Evolutionary conservation across 2,113 vertebrate genomes (phyloP).

Genomic region (Copsychus sechellarum): DNA sequence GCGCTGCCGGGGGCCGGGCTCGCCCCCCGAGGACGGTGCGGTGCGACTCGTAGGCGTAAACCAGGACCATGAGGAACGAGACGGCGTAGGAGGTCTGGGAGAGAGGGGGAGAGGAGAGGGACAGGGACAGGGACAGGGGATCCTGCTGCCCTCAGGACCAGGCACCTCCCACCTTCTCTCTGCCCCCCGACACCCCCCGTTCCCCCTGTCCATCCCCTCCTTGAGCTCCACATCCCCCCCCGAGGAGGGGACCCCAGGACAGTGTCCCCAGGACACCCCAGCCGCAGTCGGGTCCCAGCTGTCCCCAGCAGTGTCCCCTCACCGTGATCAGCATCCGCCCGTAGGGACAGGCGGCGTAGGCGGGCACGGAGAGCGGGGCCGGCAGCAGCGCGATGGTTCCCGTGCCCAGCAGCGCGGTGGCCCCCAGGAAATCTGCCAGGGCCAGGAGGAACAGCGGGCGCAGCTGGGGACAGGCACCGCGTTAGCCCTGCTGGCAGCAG

Average conservation of each 20-base stretch:
- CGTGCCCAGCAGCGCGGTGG: constrained; percentile 60
- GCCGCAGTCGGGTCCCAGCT: rapidly evolving
- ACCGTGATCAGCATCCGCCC: constrained; percentile 76
- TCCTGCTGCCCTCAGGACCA: neutral
- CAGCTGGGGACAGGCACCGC: constrained; percentile 16
- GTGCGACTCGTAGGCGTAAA: constrained; percentile 76
- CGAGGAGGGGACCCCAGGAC: neutral
- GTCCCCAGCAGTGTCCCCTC: neutral
- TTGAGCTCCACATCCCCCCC: neutral
- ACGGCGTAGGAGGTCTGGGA: constrained; percentile 74
- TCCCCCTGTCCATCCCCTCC: neutral
- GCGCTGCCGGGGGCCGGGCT: neutral
- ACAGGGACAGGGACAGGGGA: neutral
- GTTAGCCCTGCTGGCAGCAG: neutral
- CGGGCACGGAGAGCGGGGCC: neutral
- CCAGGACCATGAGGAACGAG: constrained; percentile 75
- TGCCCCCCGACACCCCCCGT: neutral
- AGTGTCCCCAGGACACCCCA: neutral
- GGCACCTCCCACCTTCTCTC: neutral
- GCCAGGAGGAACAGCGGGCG: constrained; percentile 78
- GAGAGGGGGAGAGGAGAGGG: neutral
- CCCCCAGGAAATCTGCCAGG: constrained; percentile 78
- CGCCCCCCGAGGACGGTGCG: constrained; percentile 66
- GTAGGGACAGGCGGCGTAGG: constrained; percentile 52
- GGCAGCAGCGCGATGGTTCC: constrained; percentile 65